Base-by-base conservation (phyloP, 2,113 vertebrate species). In the Siniperca knerii region DNA sequence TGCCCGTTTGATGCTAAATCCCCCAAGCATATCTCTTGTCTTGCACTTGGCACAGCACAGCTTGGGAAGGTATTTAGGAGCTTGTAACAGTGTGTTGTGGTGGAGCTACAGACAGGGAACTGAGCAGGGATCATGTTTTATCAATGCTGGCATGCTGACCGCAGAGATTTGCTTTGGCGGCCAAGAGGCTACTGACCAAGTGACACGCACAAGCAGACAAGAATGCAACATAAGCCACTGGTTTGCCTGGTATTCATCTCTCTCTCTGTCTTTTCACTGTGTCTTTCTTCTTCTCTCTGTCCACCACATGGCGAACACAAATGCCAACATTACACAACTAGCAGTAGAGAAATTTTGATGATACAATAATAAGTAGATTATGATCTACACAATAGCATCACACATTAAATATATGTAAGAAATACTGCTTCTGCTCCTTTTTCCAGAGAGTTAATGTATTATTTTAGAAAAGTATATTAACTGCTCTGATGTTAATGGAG, bases 41-140 rank as follows among this genome's bases (percentile, higher is more conserved):
- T 79, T 69, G 82, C 54, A 18, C 81, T 86, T 87, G 89, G 88
- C 77, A 55, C 64, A 9, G n/a, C 3, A 18, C 73, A n/a, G 84
- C 90, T 57, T 75, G 57, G 86, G 79, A 65, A 75, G 84, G 85
- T 88, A 87, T 93, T 90, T 87, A 69, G 54, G 85, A 83, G 80
- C 57, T 89, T 90, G 82, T 84, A 75, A 72, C 75, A 44, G 42
- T 60, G 70, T 86, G 82, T 77, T 69, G 62, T 9, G 77, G 78
- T 57, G 60, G 77, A 81, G 82, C 68, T 20, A 10, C 84, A 77
- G 67, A 75, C 75, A 29, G 74, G 42, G 2, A 77, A 66, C 78
- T 21, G 84, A 88, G 76, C 83, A 60, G 71, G 85, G 90, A 91
- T 92, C 92, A 74, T 89, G 89, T 90, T 92, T 81, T 89, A 86